A percentile compares a stretch with the other conserved stretches of the same genome.
Evolutionary conservation across 2,797 vertebrate species (phyloP).

Genomic region (Chloroceryle inda): DNA sequence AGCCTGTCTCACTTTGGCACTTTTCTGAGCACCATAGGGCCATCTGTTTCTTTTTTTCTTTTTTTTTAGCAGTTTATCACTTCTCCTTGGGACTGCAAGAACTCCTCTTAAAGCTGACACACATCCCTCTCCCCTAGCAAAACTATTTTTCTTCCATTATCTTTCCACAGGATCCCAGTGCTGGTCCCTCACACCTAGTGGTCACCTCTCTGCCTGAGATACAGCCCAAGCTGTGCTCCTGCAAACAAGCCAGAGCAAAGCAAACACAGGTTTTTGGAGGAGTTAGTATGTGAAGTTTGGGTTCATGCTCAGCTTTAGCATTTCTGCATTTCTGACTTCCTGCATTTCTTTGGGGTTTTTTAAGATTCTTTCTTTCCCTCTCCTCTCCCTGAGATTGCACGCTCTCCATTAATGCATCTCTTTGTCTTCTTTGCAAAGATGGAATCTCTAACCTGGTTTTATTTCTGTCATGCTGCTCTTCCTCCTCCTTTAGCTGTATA

Average conservation of each 20-base stretch:
- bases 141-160: background rate
- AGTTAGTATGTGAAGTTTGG: background rate
- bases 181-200: background rate
- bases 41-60: no score
- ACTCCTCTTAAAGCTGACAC: background rate
- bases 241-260: background rate
- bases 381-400: background rate
- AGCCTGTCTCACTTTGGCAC: background rate
- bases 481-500: background rate
- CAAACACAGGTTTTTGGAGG: background rate
- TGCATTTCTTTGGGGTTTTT: background rate
- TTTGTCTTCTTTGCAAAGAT: background rate
- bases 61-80: background rate
- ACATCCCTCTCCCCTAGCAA: background rate
- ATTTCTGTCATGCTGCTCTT: background rate
- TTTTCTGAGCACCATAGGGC: background rate
- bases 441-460: background rate
- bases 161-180: background rate
- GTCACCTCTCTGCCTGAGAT: background rate
- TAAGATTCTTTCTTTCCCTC: background rate
- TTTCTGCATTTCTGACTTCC: background rate
- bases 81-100: background rate
- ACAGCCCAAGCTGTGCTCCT: rapidly evolving
- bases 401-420: background rate
- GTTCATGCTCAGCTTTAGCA: background rate